Evolutionary conservation across 2,797 vertebrate species (phyloP), one percentile per base, ranked within the genome.

Genomic region (Buphagus erythrorhynchus): DNA sequence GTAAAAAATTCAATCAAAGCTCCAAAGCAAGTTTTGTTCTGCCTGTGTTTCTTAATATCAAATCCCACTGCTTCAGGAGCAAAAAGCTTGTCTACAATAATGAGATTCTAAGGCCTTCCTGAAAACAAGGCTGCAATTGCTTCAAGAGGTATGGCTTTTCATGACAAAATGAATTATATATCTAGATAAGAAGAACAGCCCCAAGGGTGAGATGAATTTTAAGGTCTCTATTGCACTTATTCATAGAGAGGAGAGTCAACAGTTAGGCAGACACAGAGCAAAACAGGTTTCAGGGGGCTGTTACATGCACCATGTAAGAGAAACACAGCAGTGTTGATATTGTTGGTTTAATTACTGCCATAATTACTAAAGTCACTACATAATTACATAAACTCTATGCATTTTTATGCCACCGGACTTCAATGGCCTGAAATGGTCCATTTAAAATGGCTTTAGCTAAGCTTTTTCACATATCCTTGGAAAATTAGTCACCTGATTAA

Each of bases 331-430:
- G 4, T 26, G 33, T n/a, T 86, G 24, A 26, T 22, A 48, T 12
- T 2, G 0, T n/a, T 52, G 2, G 3, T 67, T 51, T 51, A 71
- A 52, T 36, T 73, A 69, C 24, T 42, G 12, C 24, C 25, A 6
- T 22, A 43, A 40, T 40, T 40, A 40, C 40, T 40, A 16, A 40
- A 33, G 6, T 40, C 36, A n/a, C 17, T 35, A 73, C 68, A 35
- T 13, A 81, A 48, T 58, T 54, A 17, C 4, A 2, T 58, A 62
- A 71, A 55, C 35, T 66, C 19, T 25, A 24, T 0, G 0, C 5
- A 15, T 77, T 92, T 80, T 74, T n/a, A 51, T 67, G 19, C 4
- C 17, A 18, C 1, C 22, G 43, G 25, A 31, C 8, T 51, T 65
- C 13, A 36, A 81, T 58, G 26, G 43, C 7, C 16, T 66, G 51